Evolutionary conservation across 1,140 invertebrate species (phyloP).

Genomic region (Microplitis mediator): DNA sequence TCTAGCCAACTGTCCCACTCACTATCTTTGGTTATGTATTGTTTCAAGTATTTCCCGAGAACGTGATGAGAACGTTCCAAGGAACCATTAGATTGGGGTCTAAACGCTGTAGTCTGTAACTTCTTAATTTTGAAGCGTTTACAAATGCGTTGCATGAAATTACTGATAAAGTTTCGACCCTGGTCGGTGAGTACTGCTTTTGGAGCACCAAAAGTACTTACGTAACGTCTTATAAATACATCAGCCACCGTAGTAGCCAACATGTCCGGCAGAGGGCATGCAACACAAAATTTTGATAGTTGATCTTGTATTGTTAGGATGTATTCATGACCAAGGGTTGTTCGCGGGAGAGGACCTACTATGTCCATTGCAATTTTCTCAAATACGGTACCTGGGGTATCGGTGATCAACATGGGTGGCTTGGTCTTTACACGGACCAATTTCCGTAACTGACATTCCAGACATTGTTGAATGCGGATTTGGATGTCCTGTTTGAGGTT

Average conservation of each 20-base stretch:
- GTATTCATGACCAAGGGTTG: not conserved
- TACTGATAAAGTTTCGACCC: constrained; percentile 28
- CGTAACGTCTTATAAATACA: not conserved
- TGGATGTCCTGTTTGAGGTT: too few relatives aligned
- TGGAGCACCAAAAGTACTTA: constrained; percentile 4
- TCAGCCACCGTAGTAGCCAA: not conserved
- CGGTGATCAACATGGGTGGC: not conserved
- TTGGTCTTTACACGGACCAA: too few relatives aligned
- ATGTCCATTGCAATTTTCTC: not conserved
- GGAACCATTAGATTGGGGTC: constrained; percentile 37
- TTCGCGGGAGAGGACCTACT: not conserved
- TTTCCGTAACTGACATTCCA: too few relatives aligned
- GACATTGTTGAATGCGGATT: too few relatives aligned
- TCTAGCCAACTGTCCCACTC: constrained; percentile 9
- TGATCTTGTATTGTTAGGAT: constrained; percentile 7
- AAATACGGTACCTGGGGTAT: not conserved
- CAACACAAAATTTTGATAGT: not conserved
- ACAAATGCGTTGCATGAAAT: constrained; percentile 30
- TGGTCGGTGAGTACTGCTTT: not conserved
- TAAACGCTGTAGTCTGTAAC: constrained; percentile 31
- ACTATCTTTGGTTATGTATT: not conserved
- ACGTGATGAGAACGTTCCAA: constrained; percentile 36
- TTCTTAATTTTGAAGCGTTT: constrained; percentile 38
- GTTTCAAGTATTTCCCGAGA: constrained; percentile 32
- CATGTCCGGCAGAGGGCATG: not conserved